phyloP scores from a whole-genome alignment of 2,797 vertebrate genomes.

The Diglossa cyanea region DNA sequence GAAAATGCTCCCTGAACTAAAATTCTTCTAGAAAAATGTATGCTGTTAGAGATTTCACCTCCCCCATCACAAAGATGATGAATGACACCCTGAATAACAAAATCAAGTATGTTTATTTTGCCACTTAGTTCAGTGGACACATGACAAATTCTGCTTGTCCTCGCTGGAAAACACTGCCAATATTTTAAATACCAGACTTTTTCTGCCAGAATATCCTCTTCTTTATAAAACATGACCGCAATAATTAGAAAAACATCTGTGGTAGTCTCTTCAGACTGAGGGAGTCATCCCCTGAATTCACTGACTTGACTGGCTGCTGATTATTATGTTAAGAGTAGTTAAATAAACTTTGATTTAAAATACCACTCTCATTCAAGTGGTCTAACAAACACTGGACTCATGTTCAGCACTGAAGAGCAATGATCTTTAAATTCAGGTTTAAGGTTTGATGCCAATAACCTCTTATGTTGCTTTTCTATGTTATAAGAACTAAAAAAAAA shows the following conservation, averaged over 20 bases:
- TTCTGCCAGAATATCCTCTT: neutral
- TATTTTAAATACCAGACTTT: neutral
- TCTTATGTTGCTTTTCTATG: neutral
- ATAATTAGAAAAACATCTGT: slow-evolving; percentile 3
- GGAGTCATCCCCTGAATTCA: neutral
- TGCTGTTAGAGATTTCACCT: neutral
- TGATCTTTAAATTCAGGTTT: neutral
- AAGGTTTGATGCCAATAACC: neutral
- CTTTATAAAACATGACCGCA: neutral
- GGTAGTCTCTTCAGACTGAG: neutral
- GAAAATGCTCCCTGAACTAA: slow-evolving; percentile 12
- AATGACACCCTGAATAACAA: slow-evolving; percentile 25
- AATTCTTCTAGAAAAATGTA: neutral
- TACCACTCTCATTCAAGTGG: neutral
- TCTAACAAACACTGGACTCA: neutral
- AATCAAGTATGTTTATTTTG: slow-evolving; percentile 52
- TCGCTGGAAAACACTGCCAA: neutral
- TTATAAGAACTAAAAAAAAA: neutral
- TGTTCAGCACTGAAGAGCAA: neutral
- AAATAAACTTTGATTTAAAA: neutral
- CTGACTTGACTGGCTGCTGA: neutral
- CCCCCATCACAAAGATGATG: neutral
- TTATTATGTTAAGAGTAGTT: neutral
- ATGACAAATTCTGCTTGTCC: slow-evolving; percentile 35
- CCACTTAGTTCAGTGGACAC: slow-evolving; percentile 6